Base-by-base conservation (phyloP, 2,888 invertebrate genomes). In the Ptychoptera albimana region DNA sequence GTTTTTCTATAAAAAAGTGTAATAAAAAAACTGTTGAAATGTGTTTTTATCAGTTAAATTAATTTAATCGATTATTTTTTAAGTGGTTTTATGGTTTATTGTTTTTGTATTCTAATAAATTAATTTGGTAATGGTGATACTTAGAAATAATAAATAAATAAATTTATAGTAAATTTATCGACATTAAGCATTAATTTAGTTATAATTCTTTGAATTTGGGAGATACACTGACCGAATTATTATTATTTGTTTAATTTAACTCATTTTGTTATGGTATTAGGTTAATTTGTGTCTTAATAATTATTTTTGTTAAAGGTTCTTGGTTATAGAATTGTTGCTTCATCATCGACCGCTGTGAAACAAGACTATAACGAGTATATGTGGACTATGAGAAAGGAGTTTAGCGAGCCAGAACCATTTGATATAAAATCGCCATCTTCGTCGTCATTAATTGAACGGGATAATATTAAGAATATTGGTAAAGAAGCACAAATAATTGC, bases 361-460 rank as follows among this genome's bases (percentile, higher is more conserved):
- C 85, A 85, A 65, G 85, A 86, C 60, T 84, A 85, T 60, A 85
- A 85, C 71, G 87, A 88, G 61, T 87, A 87, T 57, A 86, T 87
- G 82, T 88, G 88, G 88, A 89, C 88, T 66, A 84, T 88, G 83
- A 78, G 86, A 70, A 85, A 84, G 63, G 86, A 87, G 55, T 87
- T 87, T 62, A 71, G 77, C 37, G 83, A 83, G 57, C 86, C 85
- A 45, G 87, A 88, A 62, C 86, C 86, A 60, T 82, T 82, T 37
- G 68, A 53, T 43, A 52, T 60, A 47, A 51, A 57, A 15, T 49
- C 48, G 9, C 40, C 50, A 43, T 61, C 62, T 48, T 44, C 51
- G 45, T 43, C 49, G 42, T 59, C 74, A 45, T 65, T 70, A 55
- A 71, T 75, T 48, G 75, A 75, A 49, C 71, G 73, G 55, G 75